Conservation (phyloP, 2,113 vertebrate species). For the Edolisoma coerulescens region DNA sequence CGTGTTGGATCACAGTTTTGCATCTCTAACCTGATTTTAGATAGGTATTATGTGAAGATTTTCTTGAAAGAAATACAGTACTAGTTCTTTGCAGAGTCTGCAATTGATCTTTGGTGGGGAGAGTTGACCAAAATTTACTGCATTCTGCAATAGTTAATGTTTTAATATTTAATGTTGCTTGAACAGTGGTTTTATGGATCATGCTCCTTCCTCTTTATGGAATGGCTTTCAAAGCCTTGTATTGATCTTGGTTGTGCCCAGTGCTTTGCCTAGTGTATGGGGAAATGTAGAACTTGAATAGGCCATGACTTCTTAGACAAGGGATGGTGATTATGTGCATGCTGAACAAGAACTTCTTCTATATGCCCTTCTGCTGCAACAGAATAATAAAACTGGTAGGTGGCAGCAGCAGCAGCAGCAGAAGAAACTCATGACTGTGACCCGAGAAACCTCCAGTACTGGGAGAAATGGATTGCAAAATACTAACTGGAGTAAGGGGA, state of each 20-base stretch:
- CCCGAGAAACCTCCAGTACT: conserved; percentile 48
- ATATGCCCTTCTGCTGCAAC: conserved; percentile 79
- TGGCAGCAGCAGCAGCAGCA: conserved; percentile 67
- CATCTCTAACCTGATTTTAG: neutral
- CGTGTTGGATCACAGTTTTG: neutral
- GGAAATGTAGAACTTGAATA: conserved; percentile 8
- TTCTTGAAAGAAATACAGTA: neutral
- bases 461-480: conserved; percentile 54
- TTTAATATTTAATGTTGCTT: neutral
- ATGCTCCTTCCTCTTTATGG: neutral
- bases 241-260: neutral
- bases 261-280: neutral
- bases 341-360: conserved; percentile 75
- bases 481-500: conserved; percentile 40
- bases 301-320: conserved; percentile 29
- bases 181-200: neutral
- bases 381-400: conserved; percentile 78
- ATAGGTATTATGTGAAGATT: neutral
- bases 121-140: neutral
- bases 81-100: neutral
- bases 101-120: neutral
- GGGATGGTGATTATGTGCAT: conserved; percentile 42
- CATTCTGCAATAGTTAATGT: neutral
- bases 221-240: neutral
- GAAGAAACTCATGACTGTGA: conserved; percentile 66